These are phyloP conservation scores for Oreotrochilus melanogaster DNA, from an alignment of 2,113 vertebrate species.

Conservation along the genomic window DNA sequence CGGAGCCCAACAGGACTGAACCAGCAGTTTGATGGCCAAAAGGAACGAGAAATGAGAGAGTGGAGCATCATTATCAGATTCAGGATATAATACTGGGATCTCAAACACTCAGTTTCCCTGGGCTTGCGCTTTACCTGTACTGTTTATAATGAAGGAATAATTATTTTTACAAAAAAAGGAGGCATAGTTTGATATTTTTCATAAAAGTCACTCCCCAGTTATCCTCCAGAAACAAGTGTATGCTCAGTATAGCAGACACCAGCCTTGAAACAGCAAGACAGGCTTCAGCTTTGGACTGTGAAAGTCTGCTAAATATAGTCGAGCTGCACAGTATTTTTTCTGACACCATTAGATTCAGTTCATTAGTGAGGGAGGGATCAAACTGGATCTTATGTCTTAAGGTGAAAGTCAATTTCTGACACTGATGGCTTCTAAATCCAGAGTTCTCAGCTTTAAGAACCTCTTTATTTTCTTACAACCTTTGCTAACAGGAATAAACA, in stretches of 20 bases:
- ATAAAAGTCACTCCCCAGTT: background rate
- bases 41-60: slow-evolving; percentile 12
- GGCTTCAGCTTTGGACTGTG: background rate
- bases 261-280: background rate
- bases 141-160: background rate
- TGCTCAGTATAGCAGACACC: fast-evolving
- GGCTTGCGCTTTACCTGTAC: background rate
- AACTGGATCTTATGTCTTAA: background rate
- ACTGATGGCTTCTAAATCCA: background rate
- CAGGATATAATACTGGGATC: background rate
- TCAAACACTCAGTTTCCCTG: slow-evolving; percentile 21
- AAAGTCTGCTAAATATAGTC: background rate
- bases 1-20: slow-evolving; percentile 7
- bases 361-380: slow-evolving; percentile 47
- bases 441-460: background rate
- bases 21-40: slow-evolving; percentile 59
- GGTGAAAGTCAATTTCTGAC: background rate
- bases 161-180: background rate
- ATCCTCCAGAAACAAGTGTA: background rate
- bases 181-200: background rate
- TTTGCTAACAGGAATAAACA: background rate
- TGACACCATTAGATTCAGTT: slow-evolving; percentile 29
- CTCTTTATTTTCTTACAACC: background rate
- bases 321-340: background rate
- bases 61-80: background rate